phyloP scores from a whole-genome alignment of 92 coral and sea anemone species.

The Epizoanthus rinbou region DNA sequence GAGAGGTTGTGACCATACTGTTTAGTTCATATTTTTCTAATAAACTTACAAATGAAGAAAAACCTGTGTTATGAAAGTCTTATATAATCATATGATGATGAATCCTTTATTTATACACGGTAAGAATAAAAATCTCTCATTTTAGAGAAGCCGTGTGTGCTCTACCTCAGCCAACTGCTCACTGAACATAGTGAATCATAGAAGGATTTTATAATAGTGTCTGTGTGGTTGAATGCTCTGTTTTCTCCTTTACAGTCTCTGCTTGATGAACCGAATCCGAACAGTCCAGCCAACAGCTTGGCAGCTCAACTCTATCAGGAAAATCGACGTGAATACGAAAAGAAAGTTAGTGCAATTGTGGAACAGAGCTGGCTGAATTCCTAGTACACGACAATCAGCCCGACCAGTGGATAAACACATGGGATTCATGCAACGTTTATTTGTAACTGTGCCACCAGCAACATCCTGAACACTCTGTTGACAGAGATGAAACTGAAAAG shows the following conservation, averaged over 20 bases:
- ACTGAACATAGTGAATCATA: no score
- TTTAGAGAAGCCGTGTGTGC: no score
- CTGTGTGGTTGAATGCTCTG: not conserved
- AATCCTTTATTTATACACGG: no score
- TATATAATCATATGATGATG: no score
- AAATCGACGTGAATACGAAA: constrained; percentile 96
- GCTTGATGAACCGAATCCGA: constrained; percentile 98
- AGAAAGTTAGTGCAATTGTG: constrained; percentile 93
- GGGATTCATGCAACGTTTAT: not conserved
- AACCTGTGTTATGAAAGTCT: no score
- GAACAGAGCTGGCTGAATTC: constrained; percentile 92
- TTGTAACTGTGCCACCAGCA: not conserved
- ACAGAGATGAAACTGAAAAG: not conserved
- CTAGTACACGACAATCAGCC: constrained; percentile 28
- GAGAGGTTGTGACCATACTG: no score
- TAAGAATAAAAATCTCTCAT: no score
- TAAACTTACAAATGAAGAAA: no score
- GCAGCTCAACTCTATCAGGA: constrained; percentile 99
- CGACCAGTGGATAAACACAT: not conserved
- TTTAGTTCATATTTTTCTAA: no score
- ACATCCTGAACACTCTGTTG: not conserved
- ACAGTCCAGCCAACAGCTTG: constrained; percentile 99
- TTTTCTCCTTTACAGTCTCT: constrained; percentile 68
- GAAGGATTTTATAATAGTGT: not conserved
- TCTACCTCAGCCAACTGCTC: no score